A percentile compares a stretch with the other conserved stretches of the same genome.
These are phyloP conservation scores for Podabrus alpinus DNA, from an alignment of 2,888 invertebrate genomes.

Conservation along the genomic window DNA sequence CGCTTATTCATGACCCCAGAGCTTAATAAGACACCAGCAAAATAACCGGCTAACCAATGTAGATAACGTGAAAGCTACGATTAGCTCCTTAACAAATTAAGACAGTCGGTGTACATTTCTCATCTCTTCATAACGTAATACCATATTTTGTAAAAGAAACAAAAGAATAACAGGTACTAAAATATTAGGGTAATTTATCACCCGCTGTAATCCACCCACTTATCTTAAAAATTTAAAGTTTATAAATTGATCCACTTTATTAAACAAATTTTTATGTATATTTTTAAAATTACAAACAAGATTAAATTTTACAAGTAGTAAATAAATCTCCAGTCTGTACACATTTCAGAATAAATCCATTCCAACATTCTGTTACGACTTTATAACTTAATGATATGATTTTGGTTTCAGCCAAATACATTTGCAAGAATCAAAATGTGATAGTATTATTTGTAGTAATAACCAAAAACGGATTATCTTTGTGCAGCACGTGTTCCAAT, in stretches of 20 bases:
- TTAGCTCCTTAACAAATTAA: slow-evolving; percentile 12
- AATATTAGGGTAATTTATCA: neutral
- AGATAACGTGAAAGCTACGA: slow-evolving; percentile 9
- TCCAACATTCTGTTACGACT: neutral
- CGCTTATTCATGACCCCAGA: slow-evolving; percentile 12
- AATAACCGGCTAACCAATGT: slow-evolving; percentile 11
- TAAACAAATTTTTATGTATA: neutral
- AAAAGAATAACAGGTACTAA: neutral
- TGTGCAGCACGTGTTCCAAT: neutral
- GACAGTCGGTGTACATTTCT: slow-evolving; percentile 1
- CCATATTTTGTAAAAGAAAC: neutral
- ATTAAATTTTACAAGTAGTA: neutral
- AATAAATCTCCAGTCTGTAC: neutral
- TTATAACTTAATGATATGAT: neutral
- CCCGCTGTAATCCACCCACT: neutral
- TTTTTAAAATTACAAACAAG: neutral
- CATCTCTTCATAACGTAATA: neutral
- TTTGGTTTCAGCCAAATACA: neutral
- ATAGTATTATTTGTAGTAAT: neutral
- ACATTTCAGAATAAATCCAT: neutral
- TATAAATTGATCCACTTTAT: neutral
- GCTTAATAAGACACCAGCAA: slow-evolving; percentile 18
- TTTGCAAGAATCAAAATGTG: neutral
- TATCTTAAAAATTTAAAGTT: neutral
- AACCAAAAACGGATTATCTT: neutral